Conservation (phyloP, 2,888 invertebrate species). For the Cryptocephalus moraei region DNA sequence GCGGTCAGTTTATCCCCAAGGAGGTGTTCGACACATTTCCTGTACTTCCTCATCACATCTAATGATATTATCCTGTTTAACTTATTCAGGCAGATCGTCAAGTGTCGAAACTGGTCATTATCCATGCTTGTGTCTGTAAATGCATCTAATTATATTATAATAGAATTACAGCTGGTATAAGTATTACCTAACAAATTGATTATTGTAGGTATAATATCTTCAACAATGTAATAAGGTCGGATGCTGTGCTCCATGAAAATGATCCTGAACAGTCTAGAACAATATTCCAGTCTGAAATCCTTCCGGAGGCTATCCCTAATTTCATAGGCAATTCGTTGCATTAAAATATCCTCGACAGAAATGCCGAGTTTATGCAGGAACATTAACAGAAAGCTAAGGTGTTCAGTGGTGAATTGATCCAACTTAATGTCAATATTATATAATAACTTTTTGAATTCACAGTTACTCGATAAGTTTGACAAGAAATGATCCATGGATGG, state of each 20-base stretch:
- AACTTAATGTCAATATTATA: slow-evolving; percentile 24
- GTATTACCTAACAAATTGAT: slow-evolving; percentile 30
- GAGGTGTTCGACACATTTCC: slow-evolving; percentile 29
- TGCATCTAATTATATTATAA: neutral
- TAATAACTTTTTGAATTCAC: slow-evolving; percentile 27
- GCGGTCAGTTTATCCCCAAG: slow-evolving; percentile 27
- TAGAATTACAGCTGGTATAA: neutral
- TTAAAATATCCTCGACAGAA: slow-evolving; percentile 23
- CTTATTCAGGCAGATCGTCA: slow-evolving; percentile 41
- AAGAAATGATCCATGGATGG: slow-evolving; percentile 22
- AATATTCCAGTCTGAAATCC: slow-evolving; percentile 25
- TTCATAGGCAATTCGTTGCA: slow-evolving; percentile 32
- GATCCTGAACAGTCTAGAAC: slow-evolving; percentile 37
- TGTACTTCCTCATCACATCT: slow-evolving; percentile 34
- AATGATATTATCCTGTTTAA: slow-evolving; percentile 33
- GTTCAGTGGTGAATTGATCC: slow-evolving; percentile 30
- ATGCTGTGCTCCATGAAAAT: slow-evolving; percentile 34
- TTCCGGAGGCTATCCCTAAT: slow-evolving; percentile 25
- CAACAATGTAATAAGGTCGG: slow-evolving; percentile 33
- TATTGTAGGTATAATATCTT: slow-evolving; percentile 35
- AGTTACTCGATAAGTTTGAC: slow-evolving; percentile 22
- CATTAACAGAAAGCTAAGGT: slow-evolving; percentile 37
- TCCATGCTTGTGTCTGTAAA: slow-evolving; percentile 29
- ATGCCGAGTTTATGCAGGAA: slow-evolving; percentile 42
- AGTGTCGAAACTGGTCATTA: slow-evolving; percentile 35